A percentile compares a stretch with the other conserved stretches of the same genome.
These are phyloP conservation scores for Trachelus iudaicus DNA, from an alignment of 2,888 invertebrate species.

Conservation along the genomic window DNA sequence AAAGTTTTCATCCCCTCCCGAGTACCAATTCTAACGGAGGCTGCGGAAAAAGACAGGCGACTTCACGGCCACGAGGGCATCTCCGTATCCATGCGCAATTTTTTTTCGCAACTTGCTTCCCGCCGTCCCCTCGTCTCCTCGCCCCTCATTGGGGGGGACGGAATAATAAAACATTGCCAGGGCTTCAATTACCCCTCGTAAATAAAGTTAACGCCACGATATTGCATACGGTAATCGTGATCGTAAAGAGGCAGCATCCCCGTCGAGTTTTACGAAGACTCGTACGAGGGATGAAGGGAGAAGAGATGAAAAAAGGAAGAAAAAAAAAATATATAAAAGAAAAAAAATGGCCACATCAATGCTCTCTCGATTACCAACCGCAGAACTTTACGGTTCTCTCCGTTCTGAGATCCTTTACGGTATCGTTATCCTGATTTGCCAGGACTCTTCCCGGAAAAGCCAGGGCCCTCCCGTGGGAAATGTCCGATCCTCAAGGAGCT, in stretches of 20 bases:
- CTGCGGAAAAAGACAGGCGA: neutral
- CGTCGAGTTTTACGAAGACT: neutral
- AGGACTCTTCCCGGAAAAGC: neutral
- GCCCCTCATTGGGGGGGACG: neutral
- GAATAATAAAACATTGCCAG: neutral
- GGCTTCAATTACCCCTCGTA: conserved; percentile 3
- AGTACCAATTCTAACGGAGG: neutral
- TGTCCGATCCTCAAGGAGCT: neutral
- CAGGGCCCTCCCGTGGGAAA: neutral
- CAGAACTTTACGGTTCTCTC: neutral
- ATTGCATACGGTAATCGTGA: neutral
- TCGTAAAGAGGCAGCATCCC: neutral
- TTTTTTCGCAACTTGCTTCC: neutral
- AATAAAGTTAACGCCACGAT: conserved; percentile 4
- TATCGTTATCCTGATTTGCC: neutral
- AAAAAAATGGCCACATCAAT: neutral
- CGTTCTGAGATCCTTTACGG: neutral
- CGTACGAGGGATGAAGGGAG: neutral
- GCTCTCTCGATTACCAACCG: neutral
- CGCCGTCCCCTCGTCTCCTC: neutral
- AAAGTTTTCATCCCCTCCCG: neutral
- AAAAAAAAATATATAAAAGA: neutral
- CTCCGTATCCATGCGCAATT: neutral
- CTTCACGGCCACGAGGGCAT: neutral
- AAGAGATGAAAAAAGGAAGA: neutral